Percentiles rank a stretch among this genome's conserved stretches.
These are phyloP conservation scores for Neopelma chrysocephalum DNA, from an alignment of 2,797 vertebrate species.

Conservation along the genomic window DNA sequence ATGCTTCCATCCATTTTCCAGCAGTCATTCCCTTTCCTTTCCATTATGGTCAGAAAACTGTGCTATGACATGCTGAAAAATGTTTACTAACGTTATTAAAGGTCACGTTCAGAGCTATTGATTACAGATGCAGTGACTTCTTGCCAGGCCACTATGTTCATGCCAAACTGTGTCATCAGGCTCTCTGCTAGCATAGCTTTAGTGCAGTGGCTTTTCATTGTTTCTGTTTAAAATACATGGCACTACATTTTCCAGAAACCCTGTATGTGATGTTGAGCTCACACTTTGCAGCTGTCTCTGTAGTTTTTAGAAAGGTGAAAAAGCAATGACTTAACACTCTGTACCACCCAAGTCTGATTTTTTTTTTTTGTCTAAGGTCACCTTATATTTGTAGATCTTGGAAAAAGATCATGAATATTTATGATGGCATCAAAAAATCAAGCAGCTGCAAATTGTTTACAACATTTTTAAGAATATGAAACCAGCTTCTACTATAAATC, in stretches of 20 bases:
- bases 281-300: slow-evolving; percentile 24
- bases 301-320: slow-evolving; percentile 25
- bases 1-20: neutral
- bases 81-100: neutral
- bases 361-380: slow-evolving; percentile 53
- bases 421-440: slow-evolving; percentile 64
- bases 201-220: neutral
- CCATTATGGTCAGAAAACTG: neutral
- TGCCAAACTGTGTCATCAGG: neutral
- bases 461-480: slow-evolving; percentile 64
- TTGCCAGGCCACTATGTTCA: neutral
- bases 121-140: neutral
- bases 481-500: slow-evolving; percentile 41
- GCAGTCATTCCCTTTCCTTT: neutral
- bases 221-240: slow-evolving; percentile 17
- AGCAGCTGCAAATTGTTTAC: slow-evolving; percentile 63
- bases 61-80: neutral
- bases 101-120: neutral
- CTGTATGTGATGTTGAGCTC: neutral
- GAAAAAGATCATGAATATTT: slow-evolving; percentile 64
- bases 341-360: neutral
- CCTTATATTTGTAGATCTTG: slow-evolving; percentile 61
- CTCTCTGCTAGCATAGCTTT: neutral
- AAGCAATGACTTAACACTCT: slow-evolving; percentile 2
- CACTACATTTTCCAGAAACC: slow-evolving; percentile 7